Evolutionary conservation across 2,113 vertebrate genomes (phyloP), one percentile per base, ranked within the genome.

Genomic region (Tiliqua scincoides): DNA sequence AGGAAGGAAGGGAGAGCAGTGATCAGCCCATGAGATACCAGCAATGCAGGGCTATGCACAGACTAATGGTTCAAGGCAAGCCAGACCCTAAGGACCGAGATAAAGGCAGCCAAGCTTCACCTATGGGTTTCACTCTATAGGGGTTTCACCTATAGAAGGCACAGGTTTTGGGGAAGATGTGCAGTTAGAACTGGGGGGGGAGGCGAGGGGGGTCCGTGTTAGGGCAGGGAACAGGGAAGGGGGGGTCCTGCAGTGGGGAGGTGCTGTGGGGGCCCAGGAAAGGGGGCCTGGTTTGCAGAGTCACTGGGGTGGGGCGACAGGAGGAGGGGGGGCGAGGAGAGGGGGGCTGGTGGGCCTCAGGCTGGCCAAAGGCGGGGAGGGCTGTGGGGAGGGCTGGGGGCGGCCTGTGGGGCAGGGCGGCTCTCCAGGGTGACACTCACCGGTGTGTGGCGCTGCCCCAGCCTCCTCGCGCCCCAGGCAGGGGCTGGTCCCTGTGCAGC

Each of bases 391-490:
- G n/a, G n/a, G n/a, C n/a, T n/a, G 62, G 57, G 18, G 18, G 3
- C 1, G 3, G 25, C 12, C 32, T 25, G 27, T 1, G 32, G 77
- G 83, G 52, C 79, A 68, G 6, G 35, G 17, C 52, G 37, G 23
- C 18, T 48, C 79, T 61, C 32, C 54, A 74, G 18, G 77, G 61
- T n/a, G 68, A 59, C 48, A 59, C 40, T 84, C 68, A 68, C 75
- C 71, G 65, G 25, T 82, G 57, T 85, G 74, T 79, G 74, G 62
- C 23, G 32, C 81, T 80, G 54, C n/a, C 37, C 23, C 88, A 88
- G 71, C 40, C 68, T 86, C 70, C 85, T 81, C 59, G 85, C 85
- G 85, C 85, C 85, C 85, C 85, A 63, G 59, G 59, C 61, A 65
- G 85, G 62, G 78, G 71, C 79, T 82, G 79, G 62, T 87, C 79